Evolutionary conservation across 2,888 invertebrate genomes (phyloP), one percentile per base, ranked within the genome.

Genomic region (Andrena fulva): DNA sequence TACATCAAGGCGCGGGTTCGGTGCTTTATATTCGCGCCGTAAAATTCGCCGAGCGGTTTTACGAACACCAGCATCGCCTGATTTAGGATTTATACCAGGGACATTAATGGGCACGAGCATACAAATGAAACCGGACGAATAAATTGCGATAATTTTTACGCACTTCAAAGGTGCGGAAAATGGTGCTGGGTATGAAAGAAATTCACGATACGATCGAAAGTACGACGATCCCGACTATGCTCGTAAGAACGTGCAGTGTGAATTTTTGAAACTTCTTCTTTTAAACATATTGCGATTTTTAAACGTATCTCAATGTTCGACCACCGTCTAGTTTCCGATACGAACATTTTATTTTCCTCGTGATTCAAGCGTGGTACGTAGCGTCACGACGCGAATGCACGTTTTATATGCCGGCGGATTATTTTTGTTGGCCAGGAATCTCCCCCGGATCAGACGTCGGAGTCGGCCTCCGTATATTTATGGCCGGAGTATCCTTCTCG

Each of bases 391-490:
- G 76, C 73, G 77, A 69, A 85, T 85, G 80, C 80, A 70, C 77
- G 78, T 87, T 85, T 85, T 86, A 85, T 85, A 84, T 68, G 78
- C 75, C 80, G 75, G 71, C 50, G 79, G 82, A 90, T 91, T 92
- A 92, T 91, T 92, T 92, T 92, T 89, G 87, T 89, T 90, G 86
- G 80, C 79, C 83, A 90, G 89, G 91, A 92, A 92, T 92, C 91
- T 92, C 86, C 83, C 87, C 91, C 80, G 90, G 89, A 92, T 92
- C 92, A 91, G 92, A 92, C 92, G 91, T 92, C 91, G 86, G 89
- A 90, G 89, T 90, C 89, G 90, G 87, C 89, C 89, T 88, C 90
- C 90, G 91, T 91, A 92, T 93, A 93, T 93, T 93, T 93, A 93
- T 93, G 92, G 91, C 90, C 91, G 90, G 89, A 89, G 92, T 92